These are phyloP conservation scores for Saimiri boliviensis DNA, from an alignment of 2,113 vertebrate species.

Conservation along the genomic window DNA sequence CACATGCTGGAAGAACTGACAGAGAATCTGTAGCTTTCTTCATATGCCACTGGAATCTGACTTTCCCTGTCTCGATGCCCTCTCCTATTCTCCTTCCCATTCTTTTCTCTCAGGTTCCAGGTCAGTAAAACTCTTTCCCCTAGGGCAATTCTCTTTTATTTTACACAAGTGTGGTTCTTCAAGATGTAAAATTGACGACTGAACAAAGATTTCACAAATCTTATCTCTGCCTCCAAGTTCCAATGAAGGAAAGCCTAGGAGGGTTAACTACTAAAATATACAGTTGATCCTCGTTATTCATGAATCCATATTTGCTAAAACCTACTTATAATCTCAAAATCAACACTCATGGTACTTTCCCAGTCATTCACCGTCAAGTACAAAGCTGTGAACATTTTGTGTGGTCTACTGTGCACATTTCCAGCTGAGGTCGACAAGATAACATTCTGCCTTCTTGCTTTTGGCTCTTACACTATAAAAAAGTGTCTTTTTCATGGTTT, in stretches of 20 bases:
- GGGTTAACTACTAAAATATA: neutral
- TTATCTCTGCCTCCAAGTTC: neutral
- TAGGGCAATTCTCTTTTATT: neutral
- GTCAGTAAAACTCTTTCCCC: neutral
- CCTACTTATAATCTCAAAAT: neutral
- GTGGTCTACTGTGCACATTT: neutral
- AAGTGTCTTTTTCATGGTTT: slow-evolving; percentile 17
- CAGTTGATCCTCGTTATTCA: neutral
- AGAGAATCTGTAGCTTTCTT: neutral
- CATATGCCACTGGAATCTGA: neutral
- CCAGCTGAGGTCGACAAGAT: neutral
- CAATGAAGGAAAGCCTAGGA: neutral
- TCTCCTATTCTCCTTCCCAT: neutral
- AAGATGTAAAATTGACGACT: slow-evolving; percentile 10
- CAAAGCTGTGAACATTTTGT: neutral
- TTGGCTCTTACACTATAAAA: neutral
- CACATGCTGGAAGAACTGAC: neutral
- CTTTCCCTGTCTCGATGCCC: neutral
- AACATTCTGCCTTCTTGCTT: neutral
- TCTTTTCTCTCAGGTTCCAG: neutral
- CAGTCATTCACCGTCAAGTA: neutral
- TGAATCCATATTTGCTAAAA: neutral
- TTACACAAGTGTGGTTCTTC: neutral
- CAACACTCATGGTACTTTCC: neutral
- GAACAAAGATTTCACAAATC: neutral